phyloP scores from a whole-genome alignment of 2,797 vertebrate genomes.

The Cryptoprocta ferox region DNA sequence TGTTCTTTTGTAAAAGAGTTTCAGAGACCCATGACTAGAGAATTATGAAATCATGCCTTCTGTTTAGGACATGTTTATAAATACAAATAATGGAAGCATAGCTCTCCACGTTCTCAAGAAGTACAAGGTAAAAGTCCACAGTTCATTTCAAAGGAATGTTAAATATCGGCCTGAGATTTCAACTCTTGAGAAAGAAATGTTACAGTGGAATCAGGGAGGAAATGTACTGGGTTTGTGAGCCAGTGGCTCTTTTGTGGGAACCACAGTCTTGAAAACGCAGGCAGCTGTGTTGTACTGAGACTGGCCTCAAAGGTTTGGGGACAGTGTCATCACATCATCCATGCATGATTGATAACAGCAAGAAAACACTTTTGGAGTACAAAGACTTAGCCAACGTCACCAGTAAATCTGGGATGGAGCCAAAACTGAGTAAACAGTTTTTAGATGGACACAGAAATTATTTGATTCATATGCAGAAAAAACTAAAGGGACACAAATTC shows the following conservation, averaged over 20 bases:
- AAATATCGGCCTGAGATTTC: constrained; percentile 47
- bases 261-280: background rate
- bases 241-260: constrained; percentile 12
- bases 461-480: background rate
- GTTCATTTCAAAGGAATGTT: constrained; percentile 59
- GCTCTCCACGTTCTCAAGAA: constrained; percentile 51
- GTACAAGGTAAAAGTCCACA: constrained; percentile 47
- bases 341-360: background rate
- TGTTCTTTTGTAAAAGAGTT: constrained; percentile 27
- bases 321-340: background rate
- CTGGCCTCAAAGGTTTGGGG: background rate
- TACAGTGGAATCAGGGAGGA: background rate
- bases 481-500: background rate
- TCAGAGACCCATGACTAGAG: constrained; percentile 22
- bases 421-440: background rate
- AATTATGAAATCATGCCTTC: constrained; percentile 24
- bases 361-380: background rate
- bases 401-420: background rate
- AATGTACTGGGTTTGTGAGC: background rate
- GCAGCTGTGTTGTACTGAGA: background rate
- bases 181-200: constrained; percentile 27
- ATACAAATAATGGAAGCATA: constrained; percentile 39
- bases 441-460: background rate
- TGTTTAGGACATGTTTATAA: constrained; percentile 23
- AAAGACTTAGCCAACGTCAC: background rate